A percentile compares a stretch with the other conserved stretches of the same genome.
Evolutionary conservation across 2,113 vertebrate genomes (phyloP).

Genomic region (Syngnathus scovelli): DNA sequence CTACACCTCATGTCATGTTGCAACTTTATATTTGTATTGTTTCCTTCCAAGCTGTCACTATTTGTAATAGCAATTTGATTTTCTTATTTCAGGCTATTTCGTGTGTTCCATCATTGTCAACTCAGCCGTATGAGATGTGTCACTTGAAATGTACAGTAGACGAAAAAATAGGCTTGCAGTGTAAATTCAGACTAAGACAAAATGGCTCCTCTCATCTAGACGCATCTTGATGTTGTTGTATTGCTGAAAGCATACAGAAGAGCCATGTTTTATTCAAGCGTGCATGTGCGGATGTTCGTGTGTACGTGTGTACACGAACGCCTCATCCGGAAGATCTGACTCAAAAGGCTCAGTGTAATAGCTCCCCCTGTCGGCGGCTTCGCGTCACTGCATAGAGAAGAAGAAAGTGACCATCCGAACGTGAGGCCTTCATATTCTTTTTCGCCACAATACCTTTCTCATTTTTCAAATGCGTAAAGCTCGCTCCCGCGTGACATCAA

Average conservation of each 20-base stretch:
- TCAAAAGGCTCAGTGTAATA: slow-evolving; percentile 51
- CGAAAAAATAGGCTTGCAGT: neutral
- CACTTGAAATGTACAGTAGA: neutral
- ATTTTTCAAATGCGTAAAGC: slow-evolving; percentile 72
- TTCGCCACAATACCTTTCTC: slow-evolving; percentile 48
- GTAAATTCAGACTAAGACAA: neutral
- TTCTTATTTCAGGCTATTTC: neutral
- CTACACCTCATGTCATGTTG: neutral
- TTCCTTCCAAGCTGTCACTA: neutral
- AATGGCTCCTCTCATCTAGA: neutral
- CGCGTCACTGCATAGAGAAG: slow-evolving; percentile 51
- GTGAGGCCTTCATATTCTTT: slow-evolving; percentile 16
- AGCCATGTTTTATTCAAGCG: slow-evolving; percentile 59
- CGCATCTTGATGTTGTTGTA: slow-evolving; percentile 43
- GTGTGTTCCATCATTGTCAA: neutral
- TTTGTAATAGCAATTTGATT: neutral
- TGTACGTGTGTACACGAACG: slow-evolving; percentile 8
- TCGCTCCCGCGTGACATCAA: slow-evolving; percentile 66
- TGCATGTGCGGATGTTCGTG: neutral
- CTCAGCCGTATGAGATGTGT: neutral
- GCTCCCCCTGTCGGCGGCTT: slow-evolving; percentile 64
- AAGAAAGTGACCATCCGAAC: neutral
- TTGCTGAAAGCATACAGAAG: slow-evolving; percentile 44
- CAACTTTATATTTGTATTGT: neutral
- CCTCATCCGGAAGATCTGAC: slow-evolving; percentile 18